A percentile compares a stretch with the other conserved stretches of the same genome.
phyloP scores from a whole-genome alignment of 2,888 invertebrate species.

The Geotrupes spiniger region DNA sequence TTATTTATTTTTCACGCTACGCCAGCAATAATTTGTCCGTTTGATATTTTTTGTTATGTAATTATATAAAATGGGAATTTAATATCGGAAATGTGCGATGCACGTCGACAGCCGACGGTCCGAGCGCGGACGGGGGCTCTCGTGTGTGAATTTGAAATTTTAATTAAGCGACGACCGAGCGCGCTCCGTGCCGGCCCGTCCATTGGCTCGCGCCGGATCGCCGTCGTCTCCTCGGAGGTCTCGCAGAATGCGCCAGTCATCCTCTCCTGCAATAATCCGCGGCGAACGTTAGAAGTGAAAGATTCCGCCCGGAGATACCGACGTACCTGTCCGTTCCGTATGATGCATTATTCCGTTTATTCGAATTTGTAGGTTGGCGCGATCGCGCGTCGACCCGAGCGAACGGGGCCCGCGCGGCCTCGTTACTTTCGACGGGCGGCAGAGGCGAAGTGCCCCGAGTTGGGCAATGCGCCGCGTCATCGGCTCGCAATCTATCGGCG shows the following conservation, averaged over 20 bases:
- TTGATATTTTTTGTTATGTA: too few species aligned
- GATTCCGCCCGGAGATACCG: slow-evolving; percentile 25
- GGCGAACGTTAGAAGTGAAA: too few species aligned
- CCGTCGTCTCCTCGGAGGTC: slow-evolving; percentile 32
- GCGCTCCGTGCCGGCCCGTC: neutral
- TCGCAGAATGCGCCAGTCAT: slow-evolving; percentile 31
- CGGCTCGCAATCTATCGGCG: too few species aligned
- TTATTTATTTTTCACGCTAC: too few species aligned
- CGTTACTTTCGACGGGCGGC: neutral
- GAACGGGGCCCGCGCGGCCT: slow-evolving; percentile 11
- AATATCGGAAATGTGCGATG: too few species aligned
- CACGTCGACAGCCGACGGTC: too few species aligned
- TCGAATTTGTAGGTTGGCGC: slow-evolving; percentile 18
- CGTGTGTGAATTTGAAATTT: too few species aligned
- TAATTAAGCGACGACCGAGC: neutral
- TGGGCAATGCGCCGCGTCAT: too few species aligned
- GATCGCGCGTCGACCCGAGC: too few species aligned
- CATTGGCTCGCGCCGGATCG: neutral
- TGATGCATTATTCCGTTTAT: slow-evolving; percentile 19
- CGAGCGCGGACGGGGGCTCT: too few species aligned
- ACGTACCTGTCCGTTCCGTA: slow-evolving; percentile 15
- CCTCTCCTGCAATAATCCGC: slow-evolving; percentile 25
- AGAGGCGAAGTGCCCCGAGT: neutral
- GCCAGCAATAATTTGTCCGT: too few species aligned
- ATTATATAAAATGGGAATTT: too few species aligned